Evolutionary conservation across 2,113 vertebrate species (phyloP).

Genomic region (Castor canadensis): DNA sequence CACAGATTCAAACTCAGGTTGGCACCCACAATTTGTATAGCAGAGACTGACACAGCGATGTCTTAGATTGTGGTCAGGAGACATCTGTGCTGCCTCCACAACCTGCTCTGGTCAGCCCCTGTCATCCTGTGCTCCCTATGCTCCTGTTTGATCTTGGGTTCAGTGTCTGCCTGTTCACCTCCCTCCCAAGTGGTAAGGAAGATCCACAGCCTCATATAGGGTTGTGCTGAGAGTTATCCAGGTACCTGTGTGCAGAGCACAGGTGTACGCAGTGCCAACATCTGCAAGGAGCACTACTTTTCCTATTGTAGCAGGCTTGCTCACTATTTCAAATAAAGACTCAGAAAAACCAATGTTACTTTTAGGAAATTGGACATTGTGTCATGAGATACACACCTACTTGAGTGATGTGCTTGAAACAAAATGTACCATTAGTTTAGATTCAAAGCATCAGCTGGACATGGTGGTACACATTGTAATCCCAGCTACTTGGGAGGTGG

Average conservation of each 20-base stretch:
- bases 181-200: rapidly evolving
- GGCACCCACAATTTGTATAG: too few relatives aligned
- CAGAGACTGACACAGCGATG: neutral
- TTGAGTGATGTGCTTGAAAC: neutral
- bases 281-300: rapidly evolving
- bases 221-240: too few relatives aligned
- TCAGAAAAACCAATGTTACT: neutral
- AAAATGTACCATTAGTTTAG: neutral
- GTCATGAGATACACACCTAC: too few relatives aligned
- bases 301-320: rapidly evolving
- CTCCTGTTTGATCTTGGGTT: neutral
- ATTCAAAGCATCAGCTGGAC: neutral
- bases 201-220: rapidly evolving
- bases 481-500: too few relatives aligned
- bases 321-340: rapidly evolving
- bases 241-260: rapidly evolving
- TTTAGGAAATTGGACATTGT: neutral
- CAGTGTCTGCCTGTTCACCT: rapidly evolving
- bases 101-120: neutral
- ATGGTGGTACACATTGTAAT: too few relatives aligned
- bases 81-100: neutral
- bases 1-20: neutral
- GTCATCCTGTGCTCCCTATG: rapidly evolving
- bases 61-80: neutral
- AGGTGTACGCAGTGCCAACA: rapidly evolving